Evolutionary conservation across 2,113 vertebrate genomes (phyloP), one percentile per base, ranked within the genome.

Genomic region (Mormyrus lacerda): DNA sequence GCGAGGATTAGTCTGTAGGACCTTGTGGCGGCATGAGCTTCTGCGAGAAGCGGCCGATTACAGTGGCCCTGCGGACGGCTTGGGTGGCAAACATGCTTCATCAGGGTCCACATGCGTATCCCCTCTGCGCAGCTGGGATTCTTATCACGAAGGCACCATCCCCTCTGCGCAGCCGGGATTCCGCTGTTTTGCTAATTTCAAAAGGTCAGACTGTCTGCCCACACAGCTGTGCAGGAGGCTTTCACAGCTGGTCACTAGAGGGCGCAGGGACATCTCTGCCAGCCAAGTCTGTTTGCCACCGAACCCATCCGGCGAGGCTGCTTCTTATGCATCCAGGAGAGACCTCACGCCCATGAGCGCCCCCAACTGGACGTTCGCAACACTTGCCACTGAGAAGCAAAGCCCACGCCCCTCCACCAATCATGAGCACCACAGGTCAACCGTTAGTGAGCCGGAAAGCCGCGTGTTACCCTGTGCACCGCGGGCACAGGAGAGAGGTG

Each of bases 21-120:
- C 35, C 11, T 53, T 24, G 87, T 44, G 73, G 55, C 24, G 69
- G 89, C 50, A 47, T 19, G 51, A 50, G 21, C 88, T 13, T 73
- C 47, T 79, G 50, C 50, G 79, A 58, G 76, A 44, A 44, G 39
- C 61, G 86, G 88, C 21, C 90, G 92, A 88, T 73, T 73, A 89
- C 88, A 76, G 50, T 5, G 10, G 50, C 7, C 31, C 19, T 24
- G 65, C 13, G 15, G 45, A 65, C 3, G 53, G 48, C 35, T n/a
- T 69, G 65, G 87, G 90, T 53, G 55, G 45, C 55, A 88, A 86
- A 89, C 48, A 8, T 19, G 3, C 53, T 83, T 48, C 27, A 27
- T 35, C 47, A 24, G 4, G 11, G 76, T 8, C 55, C n/a, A 4
- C 61, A 3, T 4, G 27, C 61, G 31, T 31, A 4, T 17, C n/a